These are phyloP conservation scores for Elgaria multicarinata DNA, from an alignment of 2,113 vertebrate genomes.

Conservation along the genomic window DNA sequence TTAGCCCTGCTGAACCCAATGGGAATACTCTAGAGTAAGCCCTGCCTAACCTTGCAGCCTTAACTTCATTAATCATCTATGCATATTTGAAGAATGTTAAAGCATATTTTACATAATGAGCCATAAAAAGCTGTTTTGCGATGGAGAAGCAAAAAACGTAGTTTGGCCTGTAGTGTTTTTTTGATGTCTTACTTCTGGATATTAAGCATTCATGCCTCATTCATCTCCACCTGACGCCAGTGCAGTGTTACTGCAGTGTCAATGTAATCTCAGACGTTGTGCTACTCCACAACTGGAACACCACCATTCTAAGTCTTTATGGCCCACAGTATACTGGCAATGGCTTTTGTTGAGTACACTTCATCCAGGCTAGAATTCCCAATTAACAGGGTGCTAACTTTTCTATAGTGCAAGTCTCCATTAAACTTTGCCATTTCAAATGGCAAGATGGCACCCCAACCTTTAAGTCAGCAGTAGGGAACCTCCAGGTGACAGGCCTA, in stretches of 20 bases:
- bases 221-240: not conserved
- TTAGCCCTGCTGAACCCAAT: not conserved
- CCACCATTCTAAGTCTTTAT: not conserved
- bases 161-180: conserved; percentile 24
- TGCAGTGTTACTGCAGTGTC: not conserved
- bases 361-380: not conserved
- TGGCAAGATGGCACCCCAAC: not conserved
- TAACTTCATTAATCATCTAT: conserved; percentile 24
- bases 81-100: conserved; percentile 20
- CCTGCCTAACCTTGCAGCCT: not conserved
- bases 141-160: conserved; percentile 23
- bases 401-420: not conserved
- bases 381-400: not conserved
- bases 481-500: no score
- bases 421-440: not conserved
- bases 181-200: conserved; percentile 8
- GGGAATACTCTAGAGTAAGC: not conserved
- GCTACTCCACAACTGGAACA: not conserved
- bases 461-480: not conserved
- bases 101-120: conserved; percentile 30
- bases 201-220: not conserved
- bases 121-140: conserved; percentile 27
- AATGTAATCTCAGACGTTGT: not conserved
- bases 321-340: not conserved
- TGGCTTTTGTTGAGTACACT: not conserved